Conservation (phyloP, 92 coral and sea anemone species). For the Phenganax subtilis region DNA sequence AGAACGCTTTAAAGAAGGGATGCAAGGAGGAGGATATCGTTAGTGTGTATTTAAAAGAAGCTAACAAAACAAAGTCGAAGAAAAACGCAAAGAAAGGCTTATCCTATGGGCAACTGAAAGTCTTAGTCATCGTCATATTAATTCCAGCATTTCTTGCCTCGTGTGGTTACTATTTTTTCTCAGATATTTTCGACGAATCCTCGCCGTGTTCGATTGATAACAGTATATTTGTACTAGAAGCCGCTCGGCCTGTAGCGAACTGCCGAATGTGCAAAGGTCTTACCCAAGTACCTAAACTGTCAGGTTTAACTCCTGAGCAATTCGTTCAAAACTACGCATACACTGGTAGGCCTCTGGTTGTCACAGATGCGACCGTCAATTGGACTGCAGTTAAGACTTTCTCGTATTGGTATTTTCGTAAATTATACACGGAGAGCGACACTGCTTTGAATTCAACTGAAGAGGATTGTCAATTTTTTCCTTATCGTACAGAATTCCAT, state of each 20-base stretch:
- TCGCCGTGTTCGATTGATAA: conserved; percentile 32
- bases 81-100: not conserved
- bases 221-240: conserved; percentile 36
- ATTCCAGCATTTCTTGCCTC: conserved; percentile 14
- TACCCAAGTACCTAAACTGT: conserved; percentile 66
- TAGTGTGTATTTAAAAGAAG: conserved; percentile 7
- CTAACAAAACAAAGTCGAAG: not conserved
- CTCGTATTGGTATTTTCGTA: conserved; percentile 66
- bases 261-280: conserved; percentile 78
- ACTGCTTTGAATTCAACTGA: conserved; percentile 75
- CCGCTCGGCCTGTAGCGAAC: conserved; percentile 27
- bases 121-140: not conserved
- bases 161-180: conserved; percentile 19
- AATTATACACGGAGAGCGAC: conserved; percentile 65
- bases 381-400: conserved; percentile 82
- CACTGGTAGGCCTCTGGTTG: conserved; percentile 83
- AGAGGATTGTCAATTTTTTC: conserved; percentile 95
- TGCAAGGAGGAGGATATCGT: conserved; percentile 9
- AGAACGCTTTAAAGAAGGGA: conserved; percentile 12
- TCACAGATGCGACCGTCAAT: conserved; percentile 82
- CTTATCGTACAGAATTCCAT: conserved; percentile 83
- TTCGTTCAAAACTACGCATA: conserved; percentile 78
- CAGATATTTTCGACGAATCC: conserved; percentile 23
- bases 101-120: not conserved
- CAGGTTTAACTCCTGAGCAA: conserved; percentile 61